A percentile compares a stretch with the other conserved stretches of the same genome.
Conservation (phyloP, 1,140 invertebrate species). For the Heliconius congener region DNA sequence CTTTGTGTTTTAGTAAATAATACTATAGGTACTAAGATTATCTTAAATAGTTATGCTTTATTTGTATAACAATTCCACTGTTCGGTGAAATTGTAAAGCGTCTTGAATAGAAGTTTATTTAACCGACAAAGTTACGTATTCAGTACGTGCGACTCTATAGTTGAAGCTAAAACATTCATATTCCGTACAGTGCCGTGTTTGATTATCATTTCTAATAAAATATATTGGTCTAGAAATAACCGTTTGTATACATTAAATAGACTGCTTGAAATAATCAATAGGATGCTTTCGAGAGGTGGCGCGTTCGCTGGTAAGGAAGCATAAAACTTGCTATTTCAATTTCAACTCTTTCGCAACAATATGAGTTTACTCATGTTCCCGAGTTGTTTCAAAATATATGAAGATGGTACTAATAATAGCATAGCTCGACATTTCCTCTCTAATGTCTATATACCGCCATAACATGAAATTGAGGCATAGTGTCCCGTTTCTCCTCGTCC, state of each 20-base stretch:
- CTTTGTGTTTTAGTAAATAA: background rate
- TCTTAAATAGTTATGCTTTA: background rate
- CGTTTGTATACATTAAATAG: no score
- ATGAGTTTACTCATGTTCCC: background rate
- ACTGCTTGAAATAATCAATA: background rate
- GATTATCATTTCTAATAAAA: background rate
- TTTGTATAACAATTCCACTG: background rate
- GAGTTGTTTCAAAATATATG: background rate
- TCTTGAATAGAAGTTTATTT: slow-evolving; percentile 8
- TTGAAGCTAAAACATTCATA: background rate
- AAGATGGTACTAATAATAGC: background rate
- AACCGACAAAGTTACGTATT: slow-evolving; percentile 8
- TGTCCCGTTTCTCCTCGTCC: no score
- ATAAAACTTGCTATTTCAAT: no score
- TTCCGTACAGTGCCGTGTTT: background rate
- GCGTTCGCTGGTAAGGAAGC: no score
- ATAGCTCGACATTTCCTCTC: background rate
- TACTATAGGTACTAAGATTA: background rate
- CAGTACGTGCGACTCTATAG: background rate
- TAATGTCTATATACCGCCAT: background rate
- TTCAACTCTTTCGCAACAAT: no score
- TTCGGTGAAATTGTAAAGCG: background rate
- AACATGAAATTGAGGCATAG: background rate
- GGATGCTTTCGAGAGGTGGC: background rate
- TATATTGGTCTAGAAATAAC: background rate